Evolutionary conservation across 2,888 invertebrate species (phyloP).

Genomic region (Phaedon cochleariae): DNA sequence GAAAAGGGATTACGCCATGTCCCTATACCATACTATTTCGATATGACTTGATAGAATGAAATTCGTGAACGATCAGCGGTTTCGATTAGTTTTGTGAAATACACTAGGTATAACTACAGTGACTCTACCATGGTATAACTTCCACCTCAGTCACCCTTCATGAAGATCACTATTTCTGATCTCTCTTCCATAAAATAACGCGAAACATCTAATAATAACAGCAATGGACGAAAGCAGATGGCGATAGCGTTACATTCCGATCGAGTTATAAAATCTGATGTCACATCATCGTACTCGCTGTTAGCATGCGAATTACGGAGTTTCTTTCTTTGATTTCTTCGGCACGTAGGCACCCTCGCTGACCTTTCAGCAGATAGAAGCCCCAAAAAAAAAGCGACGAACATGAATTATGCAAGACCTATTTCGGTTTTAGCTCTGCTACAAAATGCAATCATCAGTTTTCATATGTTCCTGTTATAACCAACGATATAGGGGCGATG

Average conservation of each 20-base stretch:
- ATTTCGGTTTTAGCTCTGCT: slow-evolving; percentile 43
- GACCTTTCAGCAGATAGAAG: slow-evolving; percentile 53
- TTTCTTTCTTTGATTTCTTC: slow-evolving; percentile 58
- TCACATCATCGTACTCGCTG: slow-evolving; percentile 59
- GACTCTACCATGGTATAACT: too few species aligned
- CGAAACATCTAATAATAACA: neutral
- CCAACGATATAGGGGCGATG: slow-evolving; percentile 21
- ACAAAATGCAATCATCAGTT: slow-evolving; percentile 43
- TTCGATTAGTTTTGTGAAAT: too few species aligned
- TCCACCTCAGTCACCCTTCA: too few species aligned
- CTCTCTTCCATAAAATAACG: too few species aligned
- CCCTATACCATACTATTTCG: too few species aligned
- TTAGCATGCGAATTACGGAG: slow-evolving; percentile 60
- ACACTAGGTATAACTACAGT: too few species aligned
- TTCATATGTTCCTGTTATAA: slow-evolving; percentile 29
- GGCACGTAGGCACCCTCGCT: slow-evolving; percentile 50
- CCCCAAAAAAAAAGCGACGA: slow-evolving; percentile 46
- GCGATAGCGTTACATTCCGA: slow-evolving; percentile 59
- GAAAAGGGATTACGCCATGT: too few species aligned
- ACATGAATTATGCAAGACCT: slow-evolving; percentile 56
- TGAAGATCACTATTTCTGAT: too few species aligned
- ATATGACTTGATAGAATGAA: too few species aligned
- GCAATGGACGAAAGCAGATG: slow-evolving; percentile 34
- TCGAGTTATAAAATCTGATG: slow-evolving; percentile 62
- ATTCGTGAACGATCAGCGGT: too few species aligned